A percentile compares a stretch with the other conserved stretches of the same genome.
Evolutionary conservation across 2,888 invertebrate species (phyloP).

Genomic region (Malthinus flaveolus): DNA sequence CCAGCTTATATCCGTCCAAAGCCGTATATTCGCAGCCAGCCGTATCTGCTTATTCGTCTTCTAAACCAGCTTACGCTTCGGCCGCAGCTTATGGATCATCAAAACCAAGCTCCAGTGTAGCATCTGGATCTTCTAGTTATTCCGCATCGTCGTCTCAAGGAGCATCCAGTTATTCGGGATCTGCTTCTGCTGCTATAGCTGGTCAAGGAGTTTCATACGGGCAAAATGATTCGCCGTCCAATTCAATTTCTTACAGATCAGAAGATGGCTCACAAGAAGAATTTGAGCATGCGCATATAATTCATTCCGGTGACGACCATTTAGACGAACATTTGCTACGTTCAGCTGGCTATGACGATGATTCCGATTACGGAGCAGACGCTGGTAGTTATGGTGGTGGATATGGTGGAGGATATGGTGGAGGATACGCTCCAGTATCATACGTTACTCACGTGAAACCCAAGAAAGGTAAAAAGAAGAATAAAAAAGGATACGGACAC

Average conservation of each 20-base stretch:
- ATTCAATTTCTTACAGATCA: conserved; percentile 14
- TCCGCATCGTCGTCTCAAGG: not conserved
- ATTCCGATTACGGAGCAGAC: conserved; percentile 19
- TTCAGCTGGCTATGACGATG: conserved; percentile 31
- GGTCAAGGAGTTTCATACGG: conserved; percentile 12
- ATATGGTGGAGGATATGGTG: conserved; percentile 13
- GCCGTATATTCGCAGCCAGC: not conserved
- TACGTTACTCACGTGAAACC: conserved; percentile 24
- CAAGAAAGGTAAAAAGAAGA: conserved; percentile 32
- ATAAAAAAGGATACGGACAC: conserved; percentile 35
- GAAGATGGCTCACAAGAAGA: conserved; percentile 25
- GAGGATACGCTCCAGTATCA: conserved; percentile 15
- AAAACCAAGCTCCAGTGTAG: too few species aligned
- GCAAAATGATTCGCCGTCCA: conserved; percentile 1
- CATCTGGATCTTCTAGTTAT: conserved; percentile 3
- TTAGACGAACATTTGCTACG: conserved; percentile 17
- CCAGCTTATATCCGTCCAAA: not conserved
- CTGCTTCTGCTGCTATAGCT: conserved; percentile 22
- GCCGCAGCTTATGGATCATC: not conserved
- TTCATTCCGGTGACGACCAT: conserved; percentile 4
- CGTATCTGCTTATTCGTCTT: not conserved
- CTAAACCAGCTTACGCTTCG: conserved; percentile 8
- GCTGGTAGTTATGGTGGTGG: conserved; percentile 9
- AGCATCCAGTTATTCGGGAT: conserved; percentile 11
- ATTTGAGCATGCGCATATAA: conserved; percentile 14